A percentile compares a stretch with the other conserved stretches of the same genome.
Conservation (phyloP, 2,888 invertebrate species). For the Cotesia congregata region DNA sequence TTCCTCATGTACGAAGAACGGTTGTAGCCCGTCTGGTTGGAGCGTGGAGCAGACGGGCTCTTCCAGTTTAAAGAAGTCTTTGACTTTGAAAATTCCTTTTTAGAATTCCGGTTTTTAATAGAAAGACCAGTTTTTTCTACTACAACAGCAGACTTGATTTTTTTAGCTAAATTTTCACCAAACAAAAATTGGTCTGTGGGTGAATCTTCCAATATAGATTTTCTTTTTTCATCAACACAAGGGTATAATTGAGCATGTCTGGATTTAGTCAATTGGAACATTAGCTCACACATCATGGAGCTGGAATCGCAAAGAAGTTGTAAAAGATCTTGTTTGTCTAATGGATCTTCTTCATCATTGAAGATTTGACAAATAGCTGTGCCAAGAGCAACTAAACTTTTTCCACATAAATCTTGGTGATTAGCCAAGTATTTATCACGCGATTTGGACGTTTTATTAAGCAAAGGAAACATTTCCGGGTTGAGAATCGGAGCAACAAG, state of each 20-base stretch:
- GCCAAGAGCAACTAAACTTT: neutral
- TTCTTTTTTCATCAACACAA: neutral
- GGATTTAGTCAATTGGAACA: conserved; percentile 26
- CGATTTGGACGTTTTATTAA: neutral
- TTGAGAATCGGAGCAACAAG: neutral
- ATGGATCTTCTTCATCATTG: neutral
- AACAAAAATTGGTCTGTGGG: conserved; percentile 36
- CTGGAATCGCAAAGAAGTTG: conserved; percentile 32
- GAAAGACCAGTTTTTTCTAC: conserved; percentile 19
- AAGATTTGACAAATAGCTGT: neutral
- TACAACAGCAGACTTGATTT: conserved; percentile 18
- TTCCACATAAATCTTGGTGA: conserved; percentile 8
- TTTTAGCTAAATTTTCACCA: neutral
- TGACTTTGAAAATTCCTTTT: neutral
- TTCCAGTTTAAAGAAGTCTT: conserved; percentile 17
- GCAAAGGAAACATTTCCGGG: neutral
- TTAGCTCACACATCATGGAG: conserved; percentile 27
- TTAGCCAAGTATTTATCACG: neutral
- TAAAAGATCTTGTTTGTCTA: conserved; percentile 27
- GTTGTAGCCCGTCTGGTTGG: neutral
- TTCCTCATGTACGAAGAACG: neutral
- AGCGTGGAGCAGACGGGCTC: neutral
- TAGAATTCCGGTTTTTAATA: too few relatives aligned
- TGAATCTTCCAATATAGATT: conserved; percentile 13
- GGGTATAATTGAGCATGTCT: conserved; percentile 29